Evolutionary conservation across 1,140 invertebrate species (phyloP), one percentile per base, ranked within the genome.

Genomic region (Tetraneura akinire): DNA sequence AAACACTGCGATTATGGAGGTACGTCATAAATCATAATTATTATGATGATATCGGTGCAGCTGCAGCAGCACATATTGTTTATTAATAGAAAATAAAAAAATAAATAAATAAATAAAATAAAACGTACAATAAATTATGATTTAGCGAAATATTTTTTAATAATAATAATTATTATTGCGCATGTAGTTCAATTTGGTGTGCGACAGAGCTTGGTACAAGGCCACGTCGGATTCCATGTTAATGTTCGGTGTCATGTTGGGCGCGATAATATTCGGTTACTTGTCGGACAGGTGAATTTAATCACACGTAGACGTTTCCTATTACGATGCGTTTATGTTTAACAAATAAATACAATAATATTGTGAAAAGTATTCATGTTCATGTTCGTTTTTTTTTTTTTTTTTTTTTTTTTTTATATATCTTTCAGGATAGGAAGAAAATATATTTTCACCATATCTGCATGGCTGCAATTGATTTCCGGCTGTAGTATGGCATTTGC

Each of bases 181-280:
- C 88, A 80, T n/a, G n/a, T 84, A 94, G 92, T 96, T 91, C 88
- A 84, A 92, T 83, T 85, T 95, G 83, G 91, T 94, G 16, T 96
- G 94, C 85, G 88, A 90, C 26, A 87, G 86, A 66, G 87, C 88
- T 26, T 92, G 90, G 86, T 83, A 93, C 78, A 86, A 88, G 80
- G 90, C 92, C 11, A 89, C 89, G n/a, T 90, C 91, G 13, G 92
- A 94, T 84, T 89, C 93, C 1, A 83, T 94, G 55, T 94, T 94
- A 84, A 95, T 96, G 92, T 85, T 92, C 81, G 94, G 94, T 80
- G 92, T 93, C 57, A 89, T 94, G 83, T 82, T 93, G 81, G 93
- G 93, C 23, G 93, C 92, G 66, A 89, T 94, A 49, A 85, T 92
- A 47, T 92, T 95, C 84, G 93, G 93, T 18, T 89, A 91, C 81